Evolutionary conservation across 1,140 invertebrate genomes (phyloP).

Genomic region (Ridgeia piscesae): DNA sequence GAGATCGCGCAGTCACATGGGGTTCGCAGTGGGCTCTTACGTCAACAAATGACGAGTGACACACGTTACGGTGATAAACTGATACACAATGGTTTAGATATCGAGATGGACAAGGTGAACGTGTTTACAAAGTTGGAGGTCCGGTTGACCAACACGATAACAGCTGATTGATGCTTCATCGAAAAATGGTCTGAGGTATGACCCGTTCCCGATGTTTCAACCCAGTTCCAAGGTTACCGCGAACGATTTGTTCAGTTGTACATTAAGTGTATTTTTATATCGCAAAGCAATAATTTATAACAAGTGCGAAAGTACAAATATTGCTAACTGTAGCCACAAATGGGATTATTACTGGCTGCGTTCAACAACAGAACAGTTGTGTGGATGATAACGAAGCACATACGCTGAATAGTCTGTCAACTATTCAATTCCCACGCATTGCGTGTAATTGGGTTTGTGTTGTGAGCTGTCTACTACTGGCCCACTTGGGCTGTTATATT

Average conservation of each 20-base stretch:
- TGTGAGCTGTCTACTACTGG: background rate
- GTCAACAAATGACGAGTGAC: background rate
- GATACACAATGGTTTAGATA: background rate
- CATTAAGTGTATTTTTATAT: background rate
- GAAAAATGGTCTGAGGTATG: too few relatives aligned
- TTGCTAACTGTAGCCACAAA: background rate
- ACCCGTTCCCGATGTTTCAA: background rate
- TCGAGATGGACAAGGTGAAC: background rate
- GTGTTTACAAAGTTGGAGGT: background rate
- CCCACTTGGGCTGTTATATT: background rate
- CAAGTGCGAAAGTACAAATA: background rate
- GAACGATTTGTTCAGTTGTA: background rate
- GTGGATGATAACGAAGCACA: background rate
- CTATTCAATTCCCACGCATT: background rate
- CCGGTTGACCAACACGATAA: too few relatives aligned
- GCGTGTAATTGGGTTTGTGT: background rate
- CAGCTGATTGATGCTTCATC: too few relatives aligned
- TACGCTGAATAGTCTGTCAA: background rate
- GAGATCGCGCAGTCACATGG: background rate
- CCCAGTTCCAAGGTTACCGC: background rate
- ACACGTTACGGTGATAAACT: background rate
- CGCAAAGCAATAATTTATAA: background rate
- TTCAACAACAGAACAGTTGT: background rate
- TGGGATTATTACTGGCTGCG: background rate
- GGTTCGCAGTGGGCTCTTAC: constrained; percentile 9